Conservation (phyloP, 2,797 vertebrate species). For the Dermochelys coriacea region DNA sequence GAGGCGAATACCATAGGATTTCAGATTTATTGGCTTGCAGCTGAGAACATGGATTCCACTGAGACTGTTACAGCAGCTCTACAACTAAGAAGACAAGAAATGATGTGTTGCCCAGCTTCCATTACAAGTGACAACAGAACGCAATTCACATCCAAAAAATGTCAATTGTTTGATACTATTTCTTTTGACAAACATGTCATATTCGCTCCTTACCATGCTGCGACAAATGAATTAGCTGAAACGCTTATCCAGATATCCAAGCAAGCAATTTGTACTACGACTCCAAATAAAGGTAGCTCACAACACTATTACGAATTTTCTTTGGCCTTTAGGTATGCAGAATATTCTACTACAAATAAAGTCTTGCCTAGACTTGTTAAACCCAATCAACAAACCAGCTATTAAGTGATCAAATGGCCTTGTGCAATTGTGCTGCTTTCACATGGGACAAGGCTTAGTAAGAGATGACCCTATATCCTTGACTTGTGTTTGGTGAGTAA, state of each 20-base stretch:
- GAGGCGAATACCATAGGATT: not conserved
- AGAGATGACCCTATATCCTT: not conserved
- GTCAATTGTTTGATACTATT: not conserved
- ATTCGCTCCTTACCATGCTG: not conserved
- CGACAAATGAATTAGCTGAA: not conserved
- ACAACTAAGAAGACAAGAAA: not conserved
- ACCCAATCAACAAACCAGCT: not conserved
- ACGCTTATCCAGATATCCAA: not conserved
- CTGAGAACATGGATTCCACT: not conserved
- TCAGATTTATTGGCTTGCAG: not conserved
- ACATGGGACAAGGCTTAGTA: not conserved
- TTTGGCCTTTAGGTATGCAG: not conserved
- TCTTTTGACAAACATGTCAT: not conserved
- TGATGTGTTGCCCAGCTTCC: not conserved
- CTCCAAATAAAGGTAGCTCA: not conserved
- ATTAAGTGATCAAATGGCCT: not conserved
- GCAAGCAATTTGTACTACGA: not conserved
- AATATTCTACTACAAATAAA: not conserved
- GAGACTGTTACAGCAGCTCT: not conserved
- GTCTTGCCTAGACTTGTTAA: not conserved
- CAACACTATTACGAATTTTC: not conserved
- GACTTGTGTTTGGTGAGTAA: too few relatives aligned
- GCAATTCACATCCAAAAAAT: not conserved
- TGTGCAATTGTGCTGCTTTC: not conserved
- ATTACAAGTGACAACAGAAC: not conserved